Evolutionary conservation across 2,888 invertebrate genomes (phyloP).

Genomic region (Pyrrhia umbra): DNA sequence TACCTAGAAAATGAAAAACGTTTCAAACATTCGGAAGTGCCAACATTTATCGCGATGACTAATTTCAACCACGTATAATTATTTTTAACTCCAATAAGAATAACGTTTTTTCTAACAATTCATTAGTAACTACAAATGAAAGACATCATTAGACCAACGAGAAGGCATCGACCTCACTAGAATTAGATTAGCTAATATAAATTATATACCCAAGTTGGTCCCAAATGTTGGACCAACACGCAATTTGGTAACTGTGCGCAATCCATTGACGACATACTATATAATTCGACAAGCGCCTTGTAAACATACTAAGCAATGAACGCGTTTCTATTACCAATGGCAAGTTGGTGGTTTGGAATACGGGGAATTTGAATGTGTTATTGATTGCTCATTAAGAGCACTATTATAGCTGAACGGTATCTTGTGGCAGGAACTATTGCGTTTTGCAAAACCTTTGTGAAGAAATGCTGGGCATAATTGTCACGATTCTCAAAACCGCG

Average conservation of each 20-base stretch:
- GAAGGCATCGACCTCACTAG: conserved; percentile 38
- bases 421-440: neutral
- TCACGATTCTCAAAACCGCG: conserved; percentile 28
- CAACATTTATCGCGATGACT: conserved; percentile 8
- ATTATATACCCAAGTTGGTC: conserved; percentile 8
- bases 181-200: conserved; percentile 40
- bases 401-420: conserved; percentile 22
- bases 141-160: conserved; percentile 11
- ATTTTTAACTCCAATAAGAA: neutral
- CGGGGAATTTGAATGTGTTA: conserved; percentile 25
- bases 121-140: neutral
- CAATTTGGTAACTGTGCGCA: neutral
- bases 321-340: neutral
- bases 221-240: conserved; percentile 3
- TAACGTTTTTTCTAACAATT: neutral
- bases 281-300: fast-evolving
- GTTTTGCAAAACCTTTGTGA: conserved; percentile 15
- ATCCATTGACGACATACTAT: conserved; percentile 2
- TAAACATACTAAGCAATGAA: neutral
- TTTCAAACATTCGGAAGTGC: neutral
- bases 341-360: neutral
- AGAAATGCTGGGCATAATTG: conserved; percentile 38
- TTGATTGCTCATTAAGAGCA: conserved; percentile 39
- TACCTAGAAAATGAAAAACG: conserved; percentile 9
- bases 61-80: neutral